Conservation (phyloP, 2,888 invertebrate genomes). For the Caenorhabditis macrosperma region DNA sequence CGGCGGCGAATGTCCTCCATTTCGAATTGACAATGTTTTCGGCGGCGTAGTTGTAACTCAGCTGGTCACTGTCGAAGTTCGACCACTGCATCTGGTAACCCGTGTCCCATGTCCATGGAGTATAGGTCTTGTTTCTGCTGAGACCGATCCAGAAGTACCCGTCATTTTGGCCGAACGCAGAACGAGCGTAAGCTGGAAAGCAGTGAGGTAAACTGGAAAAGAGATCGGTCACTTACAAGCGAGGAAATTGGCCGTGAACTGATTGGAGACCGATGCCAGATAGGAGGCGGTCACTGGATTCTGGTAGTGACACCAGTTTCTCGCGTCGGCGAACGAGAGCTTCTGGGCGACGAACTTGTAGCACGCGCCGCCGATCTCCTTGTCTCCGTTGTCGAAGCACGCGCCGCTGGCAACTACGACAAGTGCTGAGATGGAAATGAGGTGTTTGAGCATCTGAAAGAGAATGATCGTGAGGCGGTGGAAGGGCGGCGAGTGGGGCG, state of each 20-base stretch:
- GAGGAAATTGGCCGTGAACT: constrained; percentile 24
- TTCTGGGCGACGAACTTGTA: constrained; percentile 26
- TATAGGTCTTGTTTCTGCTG: constrained; percentile 5
- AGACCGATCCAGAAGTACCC: constrained; percentile 41
- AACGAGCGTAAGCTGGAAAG: constrained; percentile 38
- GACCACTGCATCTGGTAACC: background rate
- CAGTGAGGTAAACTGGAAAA: background rate
- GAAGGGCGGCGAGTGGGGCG: background rate
- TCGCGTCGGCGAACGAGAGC: constrained; percentile 23
- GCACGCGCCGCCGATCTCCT: constrained; percentile 33
- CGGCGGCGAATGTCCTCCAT: constrained; percentile 13
- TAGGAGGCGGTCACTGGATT: constrained; percentile 36
- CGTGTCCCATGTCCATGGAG: constrained; percentile 28
- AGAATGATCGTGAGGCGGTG: background rate
- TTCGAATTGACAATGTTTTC: constrained; percentile 36
- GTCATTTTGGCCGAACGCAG: constrained; percentile 18
- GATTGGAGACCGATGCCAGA: constrained; percentile 21
- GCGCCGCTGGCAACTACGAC: constrained; percentile 19
- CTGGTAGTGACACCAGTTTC: constrained; percentile 41
- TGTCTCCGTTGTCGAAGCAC: constrained; percentile 49
- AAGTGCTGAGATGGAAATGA: background rate
- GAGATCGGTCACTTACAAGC: constrained; percentile 33
- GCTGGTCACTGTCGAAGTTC: constrained; percentile 18
- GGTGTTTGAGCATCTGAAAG: background rate
- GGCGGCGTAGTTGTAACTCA: constrained; percentile 5